These are phyloP conservation scores for Hemiprocne comata DNA, from an alignment of 2,113 vertebrate species.

Conservation along the genomic window DNA sequence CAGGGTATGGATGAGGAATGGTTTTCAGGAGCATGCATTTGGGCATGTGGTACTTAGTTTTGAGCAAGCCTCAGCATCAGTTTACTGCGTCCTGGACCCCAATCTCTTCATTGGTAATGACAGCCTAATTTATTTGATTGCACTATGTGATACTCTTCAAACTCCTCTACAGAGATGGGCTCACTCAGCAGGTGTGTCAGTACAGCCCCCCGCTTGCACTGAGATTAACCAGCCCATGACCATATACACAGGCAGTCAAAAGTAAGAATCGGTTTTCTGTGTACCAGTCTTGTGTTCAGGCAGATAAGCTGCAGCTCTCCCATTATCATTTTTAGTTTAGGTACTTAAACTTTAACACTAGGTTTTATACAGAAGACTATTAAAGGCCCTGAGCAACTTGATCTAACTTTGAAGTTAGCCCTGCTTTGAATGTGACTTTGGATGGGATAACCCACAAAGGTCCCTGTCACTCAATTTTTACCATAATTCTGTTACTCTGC, in stretches of 20 bases:
- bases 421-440: rapidly evolving
- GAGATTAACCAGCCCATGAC: background rate
- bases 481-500: background rate
- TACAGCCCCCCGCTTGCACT: background rate
- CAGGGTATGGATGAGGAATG: background rate
- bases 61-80: background rate
- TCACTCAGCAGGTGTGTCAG: background rate
- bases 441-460: background rate
- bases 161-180: background rate
- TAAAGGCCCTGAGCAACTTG: rapidly evolving
- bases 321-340: background rate
- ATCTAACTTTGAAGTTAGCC: background rate
- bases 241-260: background rate
- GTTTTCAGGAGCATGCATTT: background rate
- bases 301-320: background rate
- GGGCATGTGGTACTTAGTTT: background rate
- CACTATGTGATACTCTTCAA: background rate
- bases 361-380: background rate
- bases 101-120: background rate
- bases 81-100: background rate
- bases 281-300: background rate
- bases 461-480: background rate
- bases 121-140: background rate
- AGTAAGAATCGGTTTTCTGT: background rate
- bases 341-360: background rate